phyloP scores from a whole-genome alignment of 2,888 invertebrate genomes.

The Plebejus melissa region DNA sequence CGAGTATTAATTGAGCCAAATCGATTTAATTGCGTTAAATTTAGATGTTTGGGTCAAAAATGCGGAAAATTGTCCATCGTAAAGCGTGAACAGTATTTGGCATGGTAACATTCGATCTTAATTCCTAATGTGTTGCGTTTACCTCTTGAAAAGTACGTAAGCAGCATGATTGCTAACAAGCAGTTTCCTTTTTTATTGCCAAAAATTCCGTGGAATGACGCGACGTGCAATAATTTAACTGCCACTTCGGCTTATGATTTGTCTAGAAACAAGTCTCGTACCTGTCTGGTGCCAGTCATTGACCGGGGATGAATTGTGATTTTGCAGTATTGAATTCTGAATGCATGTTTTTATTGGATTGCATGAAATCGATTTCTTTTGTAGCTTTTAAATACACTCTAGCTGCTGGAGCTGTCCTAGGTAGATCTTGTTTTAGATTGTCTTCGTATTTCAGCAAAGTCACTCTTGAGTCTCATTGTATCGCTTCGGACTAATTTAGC shows the following conservation, averaged over 20 bases:
- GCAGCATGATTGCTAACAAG: not conserved
- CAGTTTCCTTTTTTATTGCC: constrained; percentile 6
- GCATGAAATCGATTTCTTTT: constrained; percentile 69
- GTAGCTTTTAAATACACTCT: constrained; percentile 62
- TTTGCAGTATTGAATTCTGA: constrained; percentile 53
- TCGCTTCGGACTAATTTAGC: constrained; percentile 63
- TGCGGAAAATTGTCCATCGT: constrained; percentile 23
- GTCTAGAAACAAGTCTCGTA: constrained; percentile 43
- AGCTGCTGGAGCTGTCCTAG: constrained; percentile 67
- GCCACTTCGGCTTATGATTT: constrained; percentile 23
- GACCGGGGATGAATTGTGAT: constrained; percentile 73
- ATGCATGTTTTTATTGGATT: constrained; percentile 62
- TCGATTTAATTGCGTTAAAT: constrained; percentile 41
- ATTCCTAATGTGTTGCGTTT: not conserved
- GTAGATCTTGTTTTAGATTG: constrained; percentile 75
- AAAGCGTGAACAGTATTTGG: not conserved
- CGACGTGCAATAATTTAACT: constrained; percentile 28
- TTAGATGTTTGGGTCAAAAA: constrained; percentile 34
- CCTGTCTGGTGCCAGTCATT: constrained; percentile 67
- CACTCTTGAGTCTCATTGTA: constrained; percentile 58
- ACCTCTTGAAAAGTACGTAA: not conserved
- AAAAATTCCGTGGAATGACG: constrained; percentile 11
- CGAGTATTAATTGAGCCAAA: constrained; percentile 40
- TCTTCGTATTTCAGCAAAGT: constrained; percentile 62
- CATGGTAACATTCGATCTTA: not conserved